These are phyloP conservation scores for Aelia acuminata DNA, from an alignment of 2,888 invertebrate genomes.

Conservation along the genomic window DNA sequence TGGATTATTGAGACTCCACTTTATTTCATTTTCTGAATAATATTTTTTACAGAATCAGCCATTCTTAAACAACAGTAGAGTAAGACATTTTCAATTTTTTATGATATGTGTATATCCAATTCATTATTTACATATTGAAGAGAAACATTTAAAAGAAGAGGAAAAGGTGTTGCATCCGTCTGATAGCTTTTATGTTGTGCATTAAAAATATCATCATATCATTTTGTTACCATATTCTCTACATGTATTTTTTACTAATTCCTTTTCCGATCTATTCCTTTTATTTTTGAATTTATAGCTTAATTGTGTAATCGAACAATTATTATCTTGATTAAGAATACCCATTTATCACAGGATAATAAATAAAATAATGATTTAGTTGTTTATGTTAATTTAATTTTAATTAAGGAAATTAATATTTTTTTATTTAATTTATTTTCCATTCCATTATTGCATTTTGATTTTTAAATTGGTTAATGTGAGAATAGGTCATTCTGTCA, in stretches of 20 bases:
- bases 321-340: background rate
- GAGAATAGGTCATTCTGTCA: background rate
- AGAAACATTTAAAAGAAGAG: background rate
- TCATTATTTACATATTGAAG: background rate
- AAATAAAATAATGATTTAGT: background rate
- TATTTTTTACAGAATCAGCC: background rate
- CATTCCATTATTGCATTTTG: conserved; percentile 46
- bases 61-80: background rate
- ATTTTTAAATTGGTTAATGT: background rate
- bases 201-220: background rate
- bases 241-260: background rate
- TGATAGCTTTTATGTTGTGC: background rate
- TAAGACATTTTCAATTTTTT: background rate
- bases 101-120: background rate
- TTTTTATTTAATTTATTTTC: background rate
- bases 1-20: too few species aligned
- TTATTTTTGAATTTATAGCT: background rate
- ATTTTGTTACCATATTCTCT: conserved; percentile 28
- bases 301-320: background rate
- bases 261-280: background rate
- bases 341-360: background rate
- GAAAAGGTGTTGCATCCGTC: conserved; percentile 1
- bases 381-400: background rate
- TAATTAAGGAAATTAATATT: background rate
- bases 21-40: background rate